phyloP scores from a whole-genome alignment of 2,888 invertebrate genomes.

The Lithophane leautieri region DNA sequence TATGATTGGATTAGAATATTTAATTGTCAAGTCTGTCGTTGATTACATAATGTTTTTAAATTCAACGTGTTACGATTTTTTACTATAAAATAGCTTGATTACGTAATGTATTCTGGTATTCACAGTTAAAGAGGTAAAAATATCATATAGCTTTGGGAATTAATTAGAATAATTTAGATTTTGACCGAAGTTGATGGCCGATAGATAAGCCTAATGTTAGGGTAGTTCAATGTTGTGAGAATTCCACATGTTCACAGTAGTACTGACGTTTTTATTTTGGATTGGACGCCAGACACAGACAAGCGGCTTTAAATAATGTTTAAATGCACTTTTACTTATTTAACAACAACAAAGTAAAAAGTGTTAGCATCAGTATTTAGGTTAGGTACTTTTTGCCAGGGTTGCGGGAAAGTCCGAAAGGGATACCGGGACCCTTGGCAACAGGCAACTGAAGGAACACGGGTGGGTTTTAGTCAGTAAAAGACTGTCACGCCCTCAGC shows the following conservation, averaged over 20 bases:
- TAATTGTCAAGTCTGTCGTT: slow-evolving; percentile 9
- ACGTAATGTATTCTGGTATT: background rate
- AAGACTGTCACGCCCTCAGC: too few relatives aligned
- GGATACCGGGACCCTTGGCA: too few relatives aligned
- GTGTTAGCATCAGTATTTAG: too few relatives aligned
- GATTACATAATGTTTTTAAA: slow-evolving; percentile 13
- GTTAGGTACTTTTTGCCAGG: too few relatives aligned
- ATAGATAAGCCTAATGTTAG: slow-evolving; percentile 6
- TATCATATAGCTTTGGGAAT: background rate
- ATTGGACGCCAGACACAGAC: too few relatives aligned
- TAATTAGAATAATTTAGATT: slow-evolving; percentile 24
- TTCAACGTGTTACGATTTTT: slow-evolving; percentile 16
- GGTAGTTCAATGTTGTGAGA: slow-evolving; percentile 24
- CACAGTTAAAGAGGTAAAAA: background rate
- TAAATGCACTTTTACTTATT: too few relatives aligned
- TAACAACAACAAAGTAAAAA: too few relatives aligned
- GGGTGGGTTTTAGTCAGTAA: too few relatives aligned
- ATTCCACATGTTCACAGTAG: background rate
- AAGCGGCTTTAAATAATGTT: too few relatives aligned
- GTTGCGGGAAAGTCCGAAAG: too few relatives aligned
- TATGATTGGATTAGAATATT: slow-evolving; percentile 33
- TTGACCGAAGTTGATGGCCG: background rate
- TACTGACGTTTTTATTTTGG: background rate
- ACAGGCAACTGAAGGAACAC: too few relatives aligned
- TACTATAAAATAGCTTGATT: background rate